Conservation (phyloP, 2,113 vertebrate genomes). For the Hucho hucho region DNA sequence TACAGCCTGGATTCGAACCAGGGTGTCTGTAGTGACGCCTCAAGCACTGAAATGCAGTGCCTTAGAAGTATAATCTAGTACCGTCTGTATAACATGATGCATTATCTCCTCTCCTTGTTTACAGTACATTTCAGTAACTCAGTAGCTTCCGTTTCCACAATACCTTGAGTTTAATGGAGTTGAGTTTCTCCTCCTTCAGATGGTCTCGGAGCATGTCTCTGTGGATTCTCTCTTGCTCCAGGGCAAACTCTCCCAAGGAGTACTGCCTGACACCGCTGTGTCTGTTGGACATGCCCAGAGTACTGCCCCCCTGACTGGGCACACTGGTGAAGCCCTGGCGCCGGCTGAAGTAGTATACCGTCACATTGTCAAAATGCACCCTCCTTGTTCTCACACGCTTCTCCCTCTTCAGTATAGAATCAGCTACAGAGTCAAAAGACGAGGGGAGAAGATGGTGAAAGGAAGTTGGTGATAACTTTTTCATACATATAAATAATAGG, state of each 20-base stretch:
- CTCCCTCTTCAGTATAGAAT: slow-evolving; percentile 94
- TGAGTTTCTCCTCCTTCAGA: slow-evolving; percentile 94
- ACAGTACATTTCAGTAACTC: not conserved
- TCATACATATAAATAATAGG: not conserved
- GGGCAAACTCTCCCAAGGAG: slow-evolving; percentile 91
- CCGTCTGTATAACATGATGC: no score
- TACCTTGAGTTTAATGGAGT: slow-evolving; percentile 87
- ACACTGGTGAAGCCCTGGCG: slow-evolving; percentile 98
- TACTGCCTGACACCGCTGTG: slow-evolving; percentile 95
- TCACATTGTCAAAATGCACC: slow-evolving; percentile 98
- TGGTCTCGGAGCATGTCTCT: slow-evolving; percentile 94
- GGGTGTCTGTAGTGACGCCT: no score
- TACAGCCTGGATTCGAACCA: no score
- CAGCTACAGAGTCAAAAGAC: slow-evolving; percentile 72
- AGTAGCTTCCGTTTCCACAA: not conserved
- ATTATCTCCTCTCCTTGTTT: no score
- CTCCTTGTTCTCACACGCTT: slow-evolving; percentile 90
- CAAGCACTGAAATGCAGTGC: no score
- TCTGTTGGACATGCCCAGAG: slow-evolving; percentile 93
- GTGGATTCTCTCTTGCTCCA: slow-evolving; percentile 93
- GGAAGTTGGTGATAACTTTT: not conserved
- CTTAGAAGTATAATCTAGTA: no score
- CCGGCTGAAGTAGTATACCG: slow-evolving; percentile 95
- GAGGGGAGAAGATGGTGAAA: not conserved
- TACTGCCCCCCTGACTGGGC: slow-evolving; percentile 97